Evolutionary conservation across 2,888 invertebrate species (phyloP), one percentile per base, ranked within the genome.

Genomic region (Epinotia demarniana): DNA sequence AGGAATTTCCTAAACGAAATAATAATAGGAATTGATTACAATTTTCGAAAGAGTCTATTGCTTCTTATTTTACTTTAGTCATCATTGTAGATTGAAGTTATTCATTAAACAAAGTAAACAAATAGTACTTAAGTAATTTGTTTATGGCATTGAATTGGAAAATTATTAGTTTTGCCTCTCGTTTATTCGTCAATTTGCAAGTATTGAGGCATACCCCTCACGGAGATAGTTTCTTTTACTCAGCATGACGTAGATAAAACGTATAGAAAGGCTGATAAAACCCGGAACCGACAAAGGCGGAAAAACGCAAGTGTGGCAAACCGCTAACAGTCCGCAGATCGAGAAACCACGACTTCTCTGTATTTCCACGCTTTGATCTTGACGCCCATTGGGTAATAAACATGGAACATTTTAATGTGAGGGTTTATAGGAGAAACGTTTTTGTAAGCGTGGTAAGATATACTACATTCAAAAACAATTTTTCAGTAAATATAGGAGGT

Each of bases 231-330:
- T 39, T 49, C 0, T 49, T 5, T 16, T 16, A 0, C 4, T 16
- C 49, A 49, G 49, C 16, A 49, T 39, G 53, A 71, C 74, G 46
- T 49, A 72, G 64, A 66, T 49, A 72, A 57, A 57, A 70, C 43
- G 16, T 19, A 62, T 58, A 63, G 68, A 67, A 67, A 62, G 43
- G 71, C 71, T 67, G 61, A 75, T 53, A 72, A 66, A 75, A 62
- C 27, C 58, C 43, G 62, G 71, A 75, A 70, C 67, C 53, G 27
- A 55, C 61, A 57, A 72, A 75, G 9, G 61, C 75, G 72, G 71
- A 72, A 75, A 75, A 72, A 72, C 71, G 62, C 61, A 67, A 72
- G 62, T 75, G 66, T 57, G 66, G 70, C 68, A 61, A 57, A 75
- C 67, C 68, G 27, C 74, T 74, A 74, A 69, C 69, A 69, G 61